Conservation (phyloP, 1,140 invertebrate species). For the Lasioglossum albipes region DNA sequence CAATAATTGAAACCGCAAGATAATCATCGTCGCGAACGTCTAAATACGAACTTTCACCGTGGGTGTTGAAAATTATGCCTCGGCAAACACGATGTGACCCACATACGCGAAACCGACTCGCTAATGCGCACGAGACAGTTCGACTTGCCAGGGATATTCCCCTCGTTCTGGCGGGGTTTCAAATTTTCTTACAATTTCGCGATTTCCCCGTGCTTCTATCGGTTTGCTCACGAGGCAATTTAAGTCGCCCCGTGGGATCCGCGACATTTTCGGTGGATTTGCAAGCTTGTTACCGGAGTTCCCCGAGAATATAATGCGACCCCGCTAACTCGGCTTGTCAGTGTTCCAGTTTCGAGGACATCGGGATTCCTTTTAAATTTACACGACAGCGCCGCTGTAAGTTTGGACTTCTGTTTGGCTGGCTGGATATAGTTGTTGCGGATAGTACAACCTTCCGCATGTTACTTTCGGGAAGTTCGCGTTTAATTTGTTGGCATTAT, state of each 20-base stretch:
- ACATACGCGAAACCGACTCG: not conserved
- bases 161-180: slow-evolving; percentile 19
- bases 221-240: slow-evolving; percentile 31
- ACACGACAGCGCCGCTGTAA: not conserved
- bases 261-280: slow-evolving; percentile 42
- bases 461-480: not conserved
- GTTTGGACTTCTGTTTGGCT: not conserved
- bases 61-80: not conserved
- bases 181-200: slow-evolving; percentile 31
- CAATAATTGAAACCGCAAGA: not conserved
- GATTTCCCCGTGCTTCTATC: not conserved
- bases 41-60: not conserved
- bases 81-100: not conserved
- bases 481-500: not conserved
- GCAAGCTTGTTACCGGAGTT: slow-evolving; percentile 40
- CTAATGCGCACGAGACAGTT: not conserved
- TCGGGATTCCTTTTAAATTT: slow-evolving; percentile 27
- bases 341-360: slow-evolving; percentile 11
- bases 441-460: too few relatives aligned
- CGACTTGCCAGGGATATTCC: not conserved
- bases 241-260: slow-evolving; percentile 17
- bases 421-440: not conserved
- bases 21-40: not conserved
- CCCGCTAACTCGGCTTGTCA: slow-evolving; percentile 15
- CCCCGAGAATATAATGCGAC: not conserved